Evolutionary conservation across 2,888 invertebrate genomes (phyloP).

Genomic region (Cerceris ruficornis): DNA sequence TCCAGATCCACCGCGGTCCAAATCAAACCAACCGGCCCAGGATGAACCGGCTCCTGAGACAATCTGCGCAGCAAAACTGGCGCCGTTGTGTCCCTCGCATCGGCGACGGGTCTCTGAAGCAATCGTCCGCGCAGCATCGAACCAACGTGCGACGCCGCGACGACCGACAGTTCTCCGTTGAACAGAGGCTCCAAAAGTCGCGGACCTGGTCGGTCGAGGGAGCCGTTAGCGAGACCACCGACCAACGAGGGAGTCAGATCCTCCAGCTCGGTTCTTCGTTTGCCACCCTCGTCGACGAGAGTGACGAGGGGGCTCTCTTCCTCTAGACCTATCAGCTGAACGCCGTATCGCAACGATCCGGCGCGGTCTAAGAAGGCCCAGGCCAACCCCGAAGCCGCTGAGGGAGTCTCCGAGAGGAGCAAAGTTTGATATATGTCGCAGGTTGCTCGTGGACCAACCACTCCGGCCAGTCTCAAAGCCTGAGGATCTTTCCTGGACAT

Average conservation of each 20-base stretch:
- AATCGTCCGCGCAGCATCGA: constrained; percentile 87
- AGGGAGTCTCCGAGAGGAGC: constrained; percentile 83
- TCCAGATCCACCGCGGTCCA: constrained; percentile 92
- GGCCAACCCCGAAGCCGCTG: constrained; percentile 86
- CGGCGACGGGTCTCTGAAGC: constrained; percentile 87
- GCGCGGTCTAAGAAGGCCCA: constrained; percentile 91
- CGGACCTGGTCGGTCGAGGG: constrained; percentile 89
- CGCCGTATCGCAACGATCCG: constrained; percentile 90
- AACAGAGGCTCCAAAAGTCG: constrained; percentile 92
- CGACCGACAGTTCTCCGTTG: constrained; percentile 90
- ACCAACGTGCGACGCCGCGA: constrained; percentile 85
- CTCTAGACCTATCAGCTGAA: constrained; percentile 79
- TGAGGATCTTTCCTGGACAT: constrained; percentile 87
- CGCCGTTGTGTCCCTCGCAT: constrained; percentile 87
- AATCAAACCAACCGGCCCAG: constrained; percentile 88
- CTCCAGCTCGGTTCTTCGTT: constrained; percentile 88
- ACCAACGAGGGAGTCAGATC: constrained; percentile 86
- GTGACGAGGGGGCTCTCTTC: constrained; percentile 84
- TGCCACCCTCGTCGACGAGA: constrained; percentile 88
- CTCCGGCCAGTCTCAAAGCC: constrained; percentile 86
- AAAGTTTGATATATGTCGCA: constrained; percentile 92
- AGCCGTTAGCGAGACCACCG: constrained; percentile 87
- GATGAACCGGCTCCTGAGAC: constrained; percentile 64
- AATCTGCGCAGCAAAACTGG: constrained; percentile 86
- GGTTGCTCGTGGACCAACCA: constrained; percentile 88